These are phyloP conservation scores for Picus viridis DNA, from an alignment of 2,797 vertebrate species.

Conservation along the genomic window DNA sequence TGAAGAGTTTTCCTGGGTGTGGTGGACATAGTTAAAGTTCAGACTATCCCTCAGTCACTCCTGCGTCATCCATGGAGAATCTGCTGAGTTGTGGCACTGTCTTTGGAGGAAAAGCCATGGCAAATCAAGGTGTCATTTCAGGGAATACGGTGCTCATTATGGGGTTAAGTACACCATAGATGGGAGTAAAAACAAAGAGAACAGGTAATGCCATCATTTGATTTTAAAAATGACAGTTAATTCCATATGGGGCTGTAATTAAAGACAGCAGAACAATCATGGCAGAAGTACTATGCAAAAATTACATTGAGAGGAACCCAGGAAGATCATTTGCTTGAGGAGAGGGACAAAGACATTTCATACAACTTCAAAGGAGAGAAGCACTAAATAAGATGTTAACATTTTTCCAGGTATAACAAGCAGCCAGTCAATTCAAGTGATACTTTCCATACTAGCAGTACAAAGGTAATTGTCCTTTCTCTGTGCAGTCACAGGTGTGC, in stretches of 20 bases:
- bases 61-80: not conserved
- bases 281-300: not conserved
- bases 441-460: not conserved
- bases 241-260: not conserved
- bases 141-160: not conserved
- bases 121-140: not conserved
- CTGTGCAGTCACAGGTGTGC: not conserved
- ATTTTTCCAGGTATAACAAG: not conserved
- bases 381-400: not conserved
- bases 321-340: not conserved
- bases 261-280: not conserved
- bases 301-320: not conserved
- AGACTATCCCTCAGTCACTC: not conserved
- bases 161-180: not conserved
- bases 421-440: not conserved
- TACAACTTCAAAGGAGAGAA: conserved; percentile 10
- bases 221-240: not conserved
- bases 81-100: not conserved
- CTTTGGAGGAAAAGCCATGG: not conserved
- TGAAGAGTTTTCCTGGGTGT: not conserved
- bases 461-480: not conserved
- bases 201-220: not conserved
- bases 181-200: not conserved
- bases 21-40: no score
- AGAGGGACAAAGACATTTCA: not conserved